phyloP scores from a whole-genome alignment of 2,888 invertebrate species.

The Cosmia pyralina region DNA sequence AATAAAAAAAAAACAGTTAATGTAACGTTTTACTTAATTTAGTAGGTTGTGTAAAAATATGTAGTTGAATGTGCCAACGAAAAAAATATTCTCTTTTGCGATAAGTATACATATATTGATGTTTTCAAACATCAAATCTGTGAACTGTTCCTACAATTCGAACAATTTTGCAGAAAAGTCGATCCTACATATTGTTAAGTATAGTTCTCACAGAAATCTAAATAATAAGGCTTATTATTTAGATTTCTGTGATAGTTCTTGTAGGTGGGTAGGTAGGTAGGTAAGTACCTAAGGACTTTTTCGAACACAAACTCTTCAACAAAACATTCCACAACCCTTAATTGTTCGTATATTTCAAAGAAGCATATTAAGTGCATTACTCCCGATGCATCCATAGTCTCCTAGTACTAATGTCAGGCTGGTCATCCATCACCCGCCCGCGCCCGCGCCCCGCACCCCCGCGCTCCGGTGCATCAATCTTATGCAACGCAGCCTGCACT shows the following conservation, averaged over 20 bases:
- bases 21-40: too few species aligned
- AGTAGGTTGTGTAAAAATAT: too few species aligned
- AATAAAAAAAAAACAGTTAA: too few species aligned
- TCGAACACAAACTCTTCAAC: slow-evolving; percentile 8
- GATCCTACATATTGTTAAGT: background rate
- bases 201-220: too few species aligned
- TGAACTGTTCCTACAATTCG: background rate
- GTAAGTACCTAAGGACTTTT: background rate
- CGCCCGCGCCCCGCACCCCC: slow-evolving; percentile 52
- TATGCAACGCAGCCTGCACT: slow-evolving; percentile 79
- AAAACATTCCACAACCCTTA: slow-evolving; percentile 49
- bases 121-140: background rate
- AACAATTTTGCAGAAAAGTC: background rate
- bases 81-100: too few species aligned
- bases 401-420: slow-evolving; percentile 70
- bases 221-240: too few species aligned
- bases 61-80: too few species aligned
- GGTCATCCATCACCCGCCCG: slow-evolving; percentile 78
- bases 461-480: slow-evolving; percentile 82
- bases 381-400: slow-evolving; percentile 68
- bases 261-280: background rate
- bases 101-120: too few species aligned
- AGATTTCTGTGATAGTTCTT: too few species aligned
- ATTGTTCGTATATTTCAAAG: slow-evolving; percentile 61
- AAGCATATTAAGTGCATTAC: slow-evolving; percentile 59